Evolutionary conservation across 1,140 invertebrate species (phyloP).

Genomic region (Drosophila melanica): DNA sequence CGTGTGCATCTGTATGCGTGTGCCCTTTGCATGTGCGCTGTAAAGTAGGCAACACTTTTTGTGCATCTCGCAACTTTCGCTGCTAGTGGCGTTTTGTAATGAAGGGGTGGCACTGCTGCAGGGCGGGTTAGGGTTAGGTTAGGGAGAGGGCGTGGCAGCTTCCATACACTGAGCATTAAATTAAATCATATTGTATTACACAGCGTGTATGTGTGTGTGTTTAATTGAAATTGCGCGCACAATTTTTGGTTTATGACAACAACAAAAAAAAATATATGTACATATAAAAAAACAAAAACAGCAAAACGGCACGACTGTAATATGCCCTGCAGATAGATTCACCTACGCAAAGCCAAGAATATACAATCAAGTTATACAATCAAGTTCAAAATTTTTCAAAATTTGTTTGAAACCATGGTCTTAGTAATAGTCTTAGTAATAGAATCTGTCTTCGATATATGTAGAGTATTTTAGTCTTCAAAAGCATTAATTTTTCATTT

Average conservation of each 20-base stretch:
- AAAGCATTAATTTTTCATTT: no score
- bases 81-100: conserved; percentile 2
- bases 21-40: conserved; percentile 20
- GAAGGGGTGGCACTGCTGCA: not conserved
- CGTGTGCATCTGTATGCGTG: conserved; percentile 10
- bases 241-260: conserved; percentile 72
- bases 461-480: no score
- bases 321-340: not conserved
- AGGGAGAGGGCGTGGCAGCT: conserved; percentile 2
- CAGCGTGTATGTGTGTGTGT: conserved; percentile 37
- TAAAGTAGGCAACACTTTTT: conserved; percentile 50
- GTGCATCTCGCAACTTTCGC: conserved; percentile 45
- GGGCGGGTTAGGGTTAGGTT: no score
- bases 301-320: not conserved
- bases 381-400: no score
- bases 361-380: no score
- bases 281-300: not conserved
- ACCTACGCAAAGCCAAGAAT: no score
- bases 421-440: no score
- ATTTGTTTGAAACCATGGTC: no score
- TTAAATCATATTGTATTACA: conserved; percentile 73
- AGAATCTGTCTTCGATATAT: no score
- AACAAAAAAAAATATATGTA: conserved; percentile 10
- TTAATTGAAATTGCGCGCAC: conserved; percentile 75
- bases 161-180: conserved; percentile 52